Base-by-base conservation (phyloP, 2,888 invertebrate species). In the Ennomos quercinarius region DNA sequence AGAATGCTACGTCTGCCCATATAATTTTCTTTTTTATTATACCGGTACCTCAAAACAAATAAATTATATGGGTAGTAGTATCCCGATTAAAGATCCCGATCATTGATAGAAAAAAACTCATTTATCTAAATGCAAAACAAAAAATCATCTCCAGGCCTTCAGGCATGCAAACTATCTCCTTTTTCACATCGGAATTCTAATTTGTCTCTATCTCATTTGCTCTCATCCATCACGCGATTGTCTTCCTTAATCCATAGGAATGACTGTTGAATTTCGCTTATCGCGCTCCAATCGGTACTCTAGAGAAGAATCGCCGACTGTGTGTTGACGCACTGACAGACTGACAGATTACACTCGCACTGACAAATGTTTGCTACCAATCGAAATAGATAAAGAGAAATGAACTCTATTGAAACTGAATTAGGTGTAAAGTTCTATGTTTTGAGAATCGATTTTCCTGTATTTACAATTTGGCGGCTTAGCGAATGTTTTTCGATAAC, bases 251-350 rank as follows among this genome's bases (percentile, higher is more conserved):
- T 71, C 79, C 77, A 55, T 71, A 69, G 63, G 71, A 76, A 78
- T 81, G 78, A 84, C 77, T 76, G 81, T 80, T 72, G 80, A 81
- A 80, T 83, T 83, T 81, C 74, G 80, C 80, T 86, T 87, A 87
- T 87, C 87, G 80, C 68, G 72, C 80, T 85, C 87, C 88, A 86
- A 86, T 87, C 87, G 84, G 81, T 74, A 81, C 83, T 80, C 80
- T 78, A 79, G 79, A 81, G 85, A 85, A 84, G 81, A 84, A 86
- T 84, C 82, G 77, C 79, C 80, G 84, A 80, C 80, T 81, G 70
- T 80, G 81, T 81, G 83, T 82, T 78, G 81, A 86, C 84, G 81
- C 76, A 82, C 78, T 78, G 84, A 85, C 84, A 84, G 87, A 83
- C 83, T 83, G 83, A 83, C 84, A 77, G 84, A 87, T 87, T 85